Evolutionary conservation across 2,797 vertebrate species (phyloP), one percentile per base, ranked within the genome.

Genomic region (Ptychobarbus kaznakovi): DNA sequence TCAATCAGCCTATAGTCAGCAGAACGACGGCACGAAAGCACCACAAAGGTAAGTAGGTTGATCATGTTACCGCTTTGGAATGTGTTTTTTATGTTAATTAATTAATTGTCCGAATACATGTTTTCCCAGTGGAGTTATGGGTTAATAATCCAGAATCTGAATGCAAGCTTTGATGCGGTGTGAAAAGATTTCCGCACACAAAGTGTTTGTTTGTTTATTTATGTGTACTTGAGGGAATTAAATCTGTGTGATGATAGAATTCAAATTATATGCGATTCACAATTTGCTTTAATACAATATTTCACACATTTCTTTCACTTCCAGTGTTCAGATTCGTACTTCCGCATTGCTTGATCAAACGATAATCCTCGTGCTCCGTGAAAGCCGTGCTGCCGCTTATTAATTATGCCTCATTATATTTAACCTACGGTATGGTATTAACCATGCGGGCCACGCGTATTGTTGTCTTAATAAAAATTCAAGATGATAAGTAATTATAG

Each of bases 311-410:
- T 79, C 20, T 16, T 49, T 61, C 51, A 84, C 83, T 79, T 84
- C 79, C 25, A 15, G 75, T 35, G 75, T 61, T 22, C n/a, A 44
- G 75, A 70, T 81, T 61, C 20, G 16, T 51, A 84, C 83, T 84
- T 84, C 83, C 83, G 83, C 83, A 72, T 84, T 84, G 65, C 65
- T 28, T 70, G 63, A 70, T 69, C 63, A 35, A 58, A 78, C 44
- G 82, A 58, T 44, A 78, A 56, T 77, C 82, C 82, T 84, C 83
- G 83, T 79, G 83, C 40, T 44, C 46, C 4, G 38, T 35, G 35
- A 69, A 53, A 70, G 38, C 61, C 49, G 4, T 53, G 13, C 53
- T 6, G 35, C 1, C 66, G 74, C 46, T 84, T 63, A 61, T 18
- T 32, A 35, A 32, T 53, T 32, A 44, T 12, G 16, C 18, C 32